These are phyloP conservation scores for Nipponacmea schrenckii DNA, from an alignment of 2,888 invertebrate genomes.

Conservation along the genomic window DNA sequence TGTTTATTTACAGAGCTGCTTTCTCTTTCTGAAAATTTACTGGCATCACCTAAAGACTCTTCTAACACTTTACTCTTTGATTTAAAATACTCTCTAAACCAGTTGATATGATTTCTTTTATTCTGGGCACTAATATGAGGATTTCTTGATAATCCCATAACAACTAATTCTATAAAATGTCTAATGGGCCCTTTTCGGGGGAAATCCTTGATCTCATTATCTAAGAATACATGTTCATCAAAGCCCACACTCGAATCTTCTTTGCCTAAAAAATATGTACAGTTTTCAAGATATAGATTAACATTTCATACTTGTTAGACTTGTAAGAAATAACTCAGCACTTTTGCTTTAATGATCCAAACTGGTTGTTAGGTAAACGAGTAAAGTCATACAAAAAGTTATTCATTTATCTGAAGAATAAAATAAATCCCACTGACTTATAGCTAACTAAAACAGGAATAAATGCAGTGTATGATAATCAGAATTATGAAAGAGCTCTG, in stretches of 20 bases:
- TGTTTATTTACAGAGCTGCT: too few relatives aligned
- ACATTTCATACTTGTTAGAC: too few relatives aligned
- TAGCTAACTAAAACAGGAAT: too few relatives aligned
- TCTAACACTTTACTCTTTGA: constrained; percentile 73
- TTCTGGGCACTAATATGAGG: constrained; percentile 87
- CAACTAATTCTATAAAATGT: constrained; percentile 97
- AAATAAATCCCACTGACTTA: too few relatives aligned
- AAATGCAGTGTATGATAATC: too few relatives aligned
- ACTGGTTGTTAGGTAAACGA: too few relatives aligned
- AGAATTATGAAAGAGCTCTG: too few relatives aligned
- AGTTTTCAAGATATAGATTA: not conserved
- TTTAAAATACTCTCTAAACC: constrained; percentile 91
- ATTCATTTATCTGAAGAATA: too few relatives aligned
- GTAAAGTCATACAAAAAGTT: too few relatives aligned
- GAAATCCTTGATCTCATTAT: constrained; percentile 84
- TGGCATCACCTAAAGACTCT: constrained; percentile 63
- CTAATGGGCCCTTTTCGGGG: constrained; percentile 89
- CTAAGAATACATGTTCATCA: constrained; percentile 93
- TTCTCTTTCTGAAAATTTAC: not conserved
- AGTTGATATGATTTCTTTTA: constrained; percentile 88
- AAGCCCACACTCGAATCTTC: constrained; percentile 78
- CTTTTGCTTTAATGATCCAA: too few relatives aligned
- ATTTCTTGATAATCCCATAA: constrained; percentile 92
- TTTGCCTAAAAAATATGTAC: constrained; percentile 56
- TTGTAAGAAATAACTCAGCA: too few relatives aligned